A percentile compares a stretch with the other conserved stretches of the same genome.
These are phyloP conservation scores for Caenorhabditis elegans DNA, from an alignment of 1,140 invertebrate genomes.

Conservation along the genomic window DNA sequence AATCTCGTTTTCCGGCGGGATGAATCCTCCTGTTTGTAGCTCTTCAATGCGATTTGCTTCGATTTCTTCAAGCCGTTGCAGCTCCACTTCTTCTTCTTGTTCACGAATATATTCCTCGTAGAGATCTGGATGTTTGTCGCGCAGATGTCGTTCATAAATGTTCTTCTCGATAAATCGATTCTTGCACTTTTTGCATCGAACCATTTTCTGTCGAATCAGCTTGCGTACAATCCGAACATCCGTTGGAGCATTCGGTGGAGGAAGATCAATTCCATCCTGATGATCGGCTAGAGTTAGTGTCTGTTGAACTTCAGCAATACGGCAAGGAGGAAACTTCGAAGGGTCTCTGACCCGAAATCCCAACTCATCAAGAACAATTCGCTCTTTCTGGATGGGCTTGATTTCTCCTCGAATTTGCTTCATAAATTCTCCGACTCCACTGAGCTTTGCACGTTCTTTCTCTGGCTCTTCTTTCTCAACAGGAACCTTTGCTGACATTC, in stretches of 20 bases:
- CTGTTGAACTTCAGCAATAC: neutral
- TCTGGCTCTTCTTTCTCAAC: neutral
- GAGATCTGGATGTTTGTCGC: constrained; percentile 62
- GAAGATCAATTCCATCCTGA: neutral
- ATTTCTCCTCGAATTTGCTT: neutral
- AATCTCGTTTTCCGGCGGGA: constrained; percentile 59
- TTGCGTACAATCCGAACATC: neutral
- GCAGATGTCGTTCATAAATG: constrained; percentile 64
- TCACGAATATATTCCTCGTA: constrained; percentile 59
- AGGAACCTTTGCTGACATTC: neutral
- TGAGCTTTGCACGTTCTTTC: no score
- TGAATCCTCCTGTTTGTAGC: constrained; percentile 61
- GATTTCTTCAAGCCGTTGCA: constrained; percentile 46
- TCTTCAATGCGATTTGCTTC: constrained; percentile 64
- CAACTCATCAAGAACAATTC: neutral
- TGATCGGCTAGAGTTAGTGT: neutral
- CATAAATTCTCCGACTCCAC: neutral
- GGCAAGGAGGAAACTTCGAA: neutral
- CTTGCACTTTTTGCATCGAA: constrained; percentile 46
- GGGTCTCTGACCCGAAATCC: neutral
- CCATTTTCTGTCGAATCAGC: neutral
- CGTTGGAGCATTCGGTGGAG: neutral
- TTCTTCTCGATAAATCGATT: constrained; percentile 64
- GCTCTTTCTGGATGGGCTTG: neutral
- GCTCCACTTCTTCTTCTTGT: constrained; percentile 53